Base-by-base conservation (phyloP, 2,797 vertebrate species). In the Pseudocheirus occidentalis region DNA sequence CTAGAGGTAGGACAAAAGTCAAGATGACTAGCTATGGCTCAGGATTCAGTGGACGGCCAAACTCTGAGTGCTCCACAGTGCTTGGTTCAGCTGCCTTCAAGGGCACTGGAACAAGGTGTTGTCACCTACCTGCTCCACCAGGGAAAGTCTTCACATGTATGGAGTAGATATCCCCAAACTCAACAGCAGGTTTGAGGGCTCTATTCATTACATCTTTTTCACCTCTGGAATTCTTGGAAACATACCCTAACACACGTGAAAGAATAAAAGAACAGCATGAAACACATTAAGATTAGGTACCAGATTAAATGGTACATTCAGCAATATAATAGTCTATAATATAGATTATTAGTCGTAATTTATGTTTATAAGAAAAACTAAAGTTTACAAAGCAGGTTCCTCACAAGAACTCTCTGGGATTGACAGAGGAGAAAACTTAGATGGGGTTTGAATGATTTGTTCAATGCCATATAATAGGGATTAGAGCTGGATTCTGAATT, bases 401-500 rank as follows among this genome's bases (percentile, higher is more conserved):
- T 40, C n/a, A 73, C 34, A 40, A 73, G 66, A 73, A 10, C 66
- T 73, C n/a, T 73, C 34, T 40, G n/a, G 14, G 6, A 40, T 40
- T 73, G 66, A 40, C 13, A 81, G 18, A 24, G 46, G 40, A 21
- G 21, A 46, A 81, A 81, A 27, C 21, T 46, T 46, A 46, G 31
- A 7, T 13, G 40, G 73, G 21, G 16, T 46, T 81, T 81, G 73
- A 46, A 81, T 81, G 73, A 81, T 81, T 46, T 81, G n/a, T 46
- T 21, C 40, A 46, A 24, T 16, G 7, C 18, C n/a, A 24, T n/a
- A 21, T 21, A 73, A 40, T 73, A 73, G 40, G 34, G 1, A 40
- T 73, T 73, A 40, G n/a, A 81, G 66, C 91, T 92, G 16, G 54
- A 46, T 91, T 94, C 89, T n/a, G 90, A 95, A 95, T 56, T 16